These are phyloP conservation scores for Lottia scabra DNA, from an alignment of 2,888 invertebrate genomes.

Conservation along the genomic window DNA sequence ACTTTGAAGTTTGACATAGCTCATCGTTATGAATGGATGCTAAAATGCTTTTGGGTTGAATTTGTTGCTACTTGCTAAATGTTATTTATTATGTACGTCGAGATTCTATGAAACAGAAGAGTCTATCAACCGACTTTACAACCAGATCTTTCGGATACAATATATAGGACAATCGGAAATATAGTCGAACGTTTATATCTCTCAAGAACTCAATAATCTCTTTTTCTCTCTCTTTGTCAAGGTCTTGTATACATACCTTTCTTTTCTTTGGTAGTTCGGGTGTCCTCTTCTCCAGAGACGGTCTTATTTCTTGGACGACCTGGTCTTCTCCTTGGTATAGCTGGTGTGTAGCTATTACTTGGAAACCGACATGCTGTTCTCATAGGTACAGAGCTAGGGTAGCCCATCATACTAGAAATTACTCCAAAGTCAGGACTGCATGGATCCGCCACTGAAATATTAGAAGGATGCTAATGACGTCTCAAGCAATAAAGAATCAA, in stretches of 20 bases:
- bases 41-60: too few relatives aligned
- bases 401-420: conserved; percentile 14
- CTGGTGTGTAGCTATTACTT: conserved; percentile 24
- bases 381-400: conserved; percentile 17
- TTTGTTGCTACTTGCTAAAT: too few relatives aligned
- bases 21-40: too few relatives aligned
- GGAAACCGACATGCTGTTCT: conserved; percentile 31
- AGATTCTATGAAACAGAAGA: too few relatives aligned
- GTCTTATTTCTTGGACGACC: conserved; percentile 56
- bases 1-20: too few relatives aligned
- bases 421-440: conserved; percentile 28
- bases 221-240: too few relatives aligned
- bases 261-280: conserved; percentile 46
- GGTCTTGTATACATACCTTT: conserved; percentile 42
- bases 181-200: background rate
- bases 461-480: background rate
- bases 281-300: conserved; percentile 48
- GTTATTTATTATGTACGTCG: too few relatives aligned
- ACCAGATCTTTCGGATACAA: background rate
- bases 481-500: background rate
- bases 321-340: conserved; percentile 46
- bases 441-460: conserved; percentile 18
- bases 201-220: too few relatives aligned
- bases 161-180: background rate
- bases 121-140: too few relatives aligned